Evolutionary conservation across 2,113 vertebrate species (phyloP).

Genomic region (Alectura lathami): DNA sequence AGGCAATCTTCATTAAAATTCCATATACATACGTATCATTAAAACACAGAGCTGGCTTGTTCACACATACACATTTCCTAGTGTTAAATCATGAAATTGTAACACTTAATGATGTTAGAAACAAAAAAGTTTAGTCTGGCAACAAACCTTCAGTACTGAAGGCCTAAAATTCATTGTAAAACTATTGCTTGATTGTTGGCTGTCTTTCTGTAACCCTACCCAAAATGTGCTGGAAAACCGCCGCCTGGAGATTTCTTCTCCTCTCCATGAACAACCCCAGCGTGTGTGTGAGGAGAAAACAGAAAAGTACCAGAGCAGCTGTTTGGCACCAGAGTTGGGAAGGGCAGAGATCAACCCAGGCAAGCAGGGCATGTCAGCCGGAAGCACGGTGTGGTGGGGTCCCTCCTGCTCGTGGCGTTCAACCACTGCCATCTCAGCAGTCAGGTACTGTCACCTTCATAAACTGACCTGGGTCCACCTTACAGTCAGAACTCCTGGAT

Average conservation of each 20-base stretch:
- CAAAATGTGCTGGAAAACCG: not conserved
- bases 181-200: not conserved
- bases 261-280: not conserved
- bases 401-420: not conserved
- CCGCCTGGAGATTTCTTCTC: not conserved
- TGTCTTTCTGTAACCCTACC: not conserved
- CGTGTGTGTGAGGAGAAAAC: not conserved
- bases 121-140: not conserved
- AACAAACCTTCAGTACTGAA: not conserved
- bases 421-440: not conserved
- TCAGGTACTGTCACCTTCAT: not conserved
- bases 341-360: not conserved
- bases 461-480: not conserved
- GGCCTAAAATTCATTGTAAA: not conserved
- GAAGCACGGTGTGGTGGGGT: rapidly evolving
- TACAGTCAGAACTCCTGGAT: not conserved
- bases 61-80: not conserved
- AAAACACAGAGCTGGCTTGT: slow-evolving; percentile 21
- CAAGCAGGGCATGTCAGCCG: not conserved
- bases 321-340: rapidly evolving
- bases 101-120: not conserved
- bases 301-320: not conserved
- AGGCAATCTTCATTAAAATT: slow-evolving; percentile 55
- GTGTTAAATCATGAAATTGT: not conserved
- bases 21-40: not conserved